These are phyloP conservation scores for Nezara viridula DNA, from an alignment of 2,888 invertebrate species.

Conservation along the genomic window DNA sequence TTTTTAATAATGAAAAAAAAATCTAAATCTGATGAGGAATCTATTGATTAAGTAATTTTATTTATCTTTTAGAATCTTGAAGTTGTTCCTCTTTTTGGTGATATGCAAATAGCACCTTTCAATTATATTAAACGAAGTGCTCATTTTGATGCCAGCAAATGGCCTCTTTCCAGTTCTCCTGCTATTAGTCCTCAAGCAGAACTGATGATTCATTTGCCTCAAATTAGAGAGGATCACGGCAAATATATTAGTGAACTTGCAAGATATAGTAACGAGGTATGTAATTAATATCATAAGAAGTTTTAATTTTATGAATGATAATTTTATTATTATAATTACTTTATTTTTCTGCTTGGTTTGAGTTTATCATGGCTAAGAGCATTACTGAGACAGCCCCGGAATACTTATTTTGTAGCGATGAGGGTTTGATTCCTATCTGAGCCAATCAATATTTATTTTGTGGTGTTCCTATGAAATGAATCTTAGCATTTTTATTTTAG, in stretches of 20 bases:
- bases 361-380: neutral
- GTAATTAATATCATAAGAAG: neutral
- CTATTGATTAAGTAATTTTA: constrained; percentile 41
- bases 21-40: neutral
- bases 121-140: constrained; percentile 96
- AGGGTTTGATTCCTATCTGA: neutral
- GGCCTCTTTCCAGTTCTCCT: constrained; percentile 89
- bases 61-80: constrained; percentile 80
- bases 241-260: constrained; percentile 97
- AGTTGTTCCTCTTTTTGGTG: constrained; percentile 96
- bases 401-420: neutral
- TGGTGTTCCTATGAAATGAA: neutral
- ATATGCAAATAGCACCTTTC: constrained; percentile 99
- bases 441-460: neutral
- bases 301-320: neutral
- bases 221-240: constrained; percentile 96
- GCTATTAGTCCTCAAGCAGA: constrained; percentile 92
- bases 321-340: neutral
- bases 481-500: too few relatives aligned
- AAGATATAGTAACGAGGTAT: constrained; percentile 85
- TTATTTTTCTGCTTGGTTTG: neutral
- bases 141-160: constrained; percentile 91
- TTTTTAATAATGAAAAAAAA: neutral
- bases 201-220: constrained; percentile 93
- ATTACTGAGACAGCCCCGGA: neutral